Evolutionary conservation across 1,140 invertebrate genomes (phyloP).

Genomic region (Aphis craccivora): DNA sequence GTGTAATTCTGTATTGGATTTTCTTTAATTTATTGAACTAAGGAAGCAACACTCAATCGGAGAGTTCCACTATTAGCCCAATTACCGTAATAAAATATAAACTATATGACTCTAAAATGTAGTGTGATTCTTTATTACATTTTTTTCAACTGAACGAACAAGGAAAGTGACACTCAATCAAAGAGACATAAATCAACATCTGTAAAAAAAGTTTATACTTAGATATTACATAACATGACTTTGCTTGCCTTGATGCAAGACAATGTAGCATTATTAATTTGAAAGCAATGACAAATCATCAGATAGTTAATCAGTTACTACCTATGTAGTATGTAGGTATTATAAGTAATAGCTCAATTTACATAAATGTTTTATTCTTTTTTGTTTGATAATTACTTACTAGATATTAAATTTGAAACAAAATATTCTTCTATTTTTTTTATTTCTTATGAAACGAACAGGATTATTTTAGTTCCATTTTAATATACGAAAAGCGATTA

Average conservation of each 20-base stretch:
- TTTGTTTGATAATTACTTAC: background rate
- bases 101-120: background rate
- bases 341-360: background rate
- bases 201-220: background rate
- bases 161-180: background rate
- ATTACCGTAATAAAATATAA: background rate
- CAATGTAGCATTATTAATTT: background rate
- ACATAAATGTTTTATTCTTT: background rate
- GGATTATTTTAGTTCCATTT: too few species aligned
- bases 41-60: background rate
- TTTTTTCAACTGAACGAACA: background rate
- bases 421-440: background rate
- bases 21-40: background rate
- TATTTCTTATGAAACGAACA: background rate
- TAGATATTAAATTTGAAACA: background rate
- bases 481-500: too few species aligned
- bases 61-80: too few species aligned
- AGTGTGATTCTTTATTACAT: background rate
- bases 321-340: too few species aligned
- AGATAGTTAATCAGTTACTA: background rate
- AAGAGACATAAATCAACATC: slow-evolving; percentile 15
- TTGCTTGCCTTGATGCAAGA: background rate
- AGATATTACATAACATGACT: background rate
- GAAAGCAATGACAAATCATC: background rate
- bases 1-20: background rate